A percentile compares a stretch with the other conserved stretches of the same genome.
phyloP scores from a whole-genome alignment of 2,113 vertebrate genomes.

The Phaethornis superciliosus region DNA sequence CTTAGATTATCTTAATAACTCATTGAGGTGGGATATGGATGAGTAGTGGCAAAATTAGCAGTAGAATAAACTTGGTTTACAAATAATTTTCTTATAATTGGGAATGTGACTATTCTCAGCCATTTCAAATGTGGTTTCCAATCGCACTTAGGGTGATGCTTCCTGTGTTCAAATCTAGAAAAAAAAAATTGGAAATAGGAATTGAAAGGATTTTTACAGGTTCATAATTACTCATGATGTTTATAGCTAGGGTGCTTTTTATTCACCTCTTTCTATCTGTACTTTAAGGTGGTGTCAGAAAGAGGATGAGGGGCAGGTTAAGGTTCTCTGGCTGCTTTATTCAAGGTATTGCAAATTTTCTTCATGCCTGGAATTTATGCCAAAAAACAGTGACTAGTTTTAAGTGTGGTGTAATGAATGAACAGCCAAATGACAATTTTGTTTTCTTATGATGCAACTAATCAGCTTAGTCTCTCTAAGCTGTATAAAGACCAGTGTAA shows the following conservation, averaged over 20 bases:
- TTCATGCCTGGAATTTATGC: not conserved
- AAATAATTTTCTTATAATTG: not conserved
- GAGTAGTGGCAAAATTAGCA: not conserved
- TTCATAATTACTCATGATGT: not conserved
- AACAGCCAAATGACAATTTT: not conserved
- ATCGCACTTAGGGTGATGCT: not conserved
- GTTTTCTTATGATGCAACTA: not conserved
- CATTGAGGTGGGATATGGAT: not conserved
- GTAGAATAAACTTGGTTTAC: not conserved
- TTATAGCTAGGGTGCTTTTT: not conserved
- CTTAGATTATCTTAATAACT: not conserved
- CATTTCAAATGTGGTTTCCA: not conserved
- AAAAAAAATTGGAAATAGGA: not conserved
- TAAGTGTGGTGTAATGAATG: not conserved
- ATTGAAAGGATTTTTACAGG: not conserved
- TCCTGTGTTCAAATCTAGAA: not conserved
- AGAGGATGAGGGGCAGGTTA: not conserved
- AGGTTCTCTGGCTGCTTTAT: not conserved
- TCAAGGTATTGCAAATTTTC: not conserved
- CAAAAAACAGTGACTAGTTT: not conserved
- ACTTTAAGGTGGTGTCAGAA: not conserved
- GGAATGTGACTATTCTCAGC: not conserved
- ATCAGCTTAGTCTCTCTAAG: not conserved
- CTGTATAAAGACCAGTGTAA: not conserved
- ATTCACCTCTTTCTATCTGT: not conserved